phyloP scores from a whole-genome alignment of 2,797 vertebrate genomes.

The Chaetodon trifasciatus region DNA sequence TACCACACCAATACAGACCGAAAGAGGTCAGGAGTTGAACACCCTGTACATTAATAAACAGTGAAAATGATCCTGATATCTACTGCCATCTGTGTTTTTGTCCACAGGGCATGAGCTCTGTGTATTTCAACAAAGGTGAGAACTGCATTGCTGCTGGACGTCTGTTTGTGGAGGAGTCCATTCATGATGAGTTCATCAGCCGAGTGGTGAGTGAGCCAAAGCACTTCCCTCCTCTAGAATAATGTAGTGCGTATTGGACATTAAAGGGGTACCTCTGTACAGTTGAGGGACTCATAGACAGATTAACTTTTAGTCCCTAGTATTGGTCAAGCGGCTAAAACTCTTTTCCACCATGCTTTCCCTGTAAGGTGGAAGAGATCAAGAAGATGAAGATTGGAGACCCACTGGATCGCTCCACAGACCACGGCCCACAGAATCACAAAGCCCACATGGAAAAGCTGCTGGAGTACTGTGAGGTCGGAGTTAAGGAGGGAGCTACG shows the following conservation, averaged over 20 bases:
- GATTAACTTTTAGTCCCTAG: background rate
- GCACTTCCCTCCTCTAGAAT: background rate
- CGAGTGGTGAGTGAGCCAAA: slow-evolving; percentile 87
- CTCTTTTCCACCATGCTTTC: background rate
- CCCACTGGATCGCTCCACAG: slow-evolving; percentile 95
- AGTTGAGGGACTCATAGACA: background rate
- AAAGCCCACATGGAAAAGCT: slow-evolving; percentile 96
- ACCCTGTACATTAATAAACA: no score
- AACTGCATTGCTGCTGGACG: slow-evolving; percentile 98
- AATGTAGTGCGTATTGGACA: no score
- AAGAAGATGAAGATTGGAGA: slow-evolving; percentile 98
- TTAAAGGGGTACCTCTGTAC: background rate
- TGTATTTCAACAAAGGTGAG: slow-evolving; percentile 98
- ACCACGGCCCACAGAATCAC: slow-evolving; percentile 98
- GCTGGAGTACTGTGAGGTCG: slow-evolving; percentile 93
- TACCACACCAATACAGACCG: no score
- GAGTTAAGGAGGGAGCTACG: slow-evolving; percentile 94
- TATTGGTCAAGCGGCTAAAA: background rate
- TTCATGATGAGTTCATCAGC: slow-evolving; percentile 94
- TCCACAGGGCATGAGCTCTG: slow-evolving; percentile 94
- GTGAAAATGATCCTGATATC: no score
- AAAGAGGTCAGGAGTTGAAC: no score
- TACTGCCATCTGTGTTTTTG: background rate
- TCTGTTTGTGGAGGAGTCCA: slow-evolving; percentile 95
- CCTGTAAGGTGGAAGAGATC: slow-evolving; percentile 92